Conservation (phyloP, 2,888 invertebrate species). For the Ctenicera cuprea region DNA sequence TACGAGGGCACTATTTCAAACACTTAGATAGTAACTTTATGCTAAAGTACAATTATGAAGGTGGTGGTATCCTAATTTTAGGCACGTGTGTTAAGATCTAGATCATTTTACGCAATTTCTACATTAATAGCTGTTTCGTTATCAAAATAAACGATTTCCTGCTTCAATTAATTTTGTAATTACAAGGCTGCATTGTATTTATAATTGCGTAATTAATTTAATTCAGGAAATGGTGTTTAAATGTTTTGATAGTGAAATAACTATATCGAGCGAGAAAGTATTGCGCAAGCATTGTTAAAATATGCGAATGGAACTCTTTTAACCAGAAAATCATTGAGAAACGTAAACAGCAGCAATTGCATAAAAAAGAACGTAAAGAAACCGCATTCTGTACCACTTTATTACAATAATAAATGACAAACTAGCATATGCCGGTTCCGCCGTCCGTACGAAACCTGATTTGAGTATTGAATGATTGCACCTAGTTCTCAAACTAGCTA, state of each 20-base stretch:
- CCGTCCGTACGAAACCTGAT: constrained; percentile 57
- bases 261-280: constrained; percentile 29
- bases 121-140: constrained; percentile 19
- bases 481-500: constrained; percentile 61
- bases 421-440: constrained; percentile 56
- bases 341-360: constrained; percentile 40
- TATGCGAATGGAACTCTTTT: constrained; percentile 17
- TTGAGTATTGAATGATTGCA: constrained; percentile 60
- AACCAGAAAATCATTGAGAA: constrained; percentile 41
- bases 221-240: constrained; percentile 26
- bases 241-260: constrained; percentile 27
- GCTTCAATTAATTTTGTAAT: constrained; percentile 24
- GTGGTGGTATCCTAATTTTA: constrained; percentile 12
- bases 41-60: no score
- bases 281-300: constrained; percentile 17
- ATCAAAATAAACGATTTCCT: constrained; percentile 30
- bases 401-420: constrained; percentile 58
- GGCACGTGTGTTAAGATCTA: constrained; percentile 17
- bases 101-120: constrained; percentile 18
- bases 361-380: constrained; percentile 37
- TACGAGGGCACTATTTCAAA: no score
- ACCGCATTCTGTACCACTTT: constrained; percentile 52
- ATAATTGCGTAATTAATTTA: constrained; percentile 35
- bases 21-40: no score
- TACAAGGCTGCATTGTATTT: constrained; percentile 21